Evolutionary conservation across 2,888 invertebrate genomes (phyloP), one percentile per base, ranked within the genome.

Genomic region (Nowickia ferox): DNA sequence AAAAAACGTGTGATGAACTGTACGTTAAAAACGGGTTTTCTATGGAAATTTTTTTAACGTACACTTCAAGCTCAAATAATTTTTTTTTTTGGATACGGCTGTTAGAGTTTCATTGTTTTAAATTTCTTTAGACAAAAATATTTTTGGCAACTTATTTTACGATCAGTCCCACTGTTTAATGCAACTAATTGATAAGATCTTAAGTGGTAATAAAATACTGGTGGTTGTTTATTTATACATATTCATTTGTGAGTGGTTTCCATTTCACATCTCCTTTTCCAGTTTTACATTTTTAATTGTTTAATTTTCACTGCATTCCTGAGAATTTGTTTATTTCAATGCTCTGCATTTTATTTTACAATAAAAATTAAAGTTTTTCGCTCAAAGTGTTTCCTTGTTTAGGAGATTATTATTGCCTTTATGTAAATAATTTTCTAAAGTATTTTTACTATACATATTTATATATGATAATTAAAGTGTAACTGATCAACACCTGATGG

Each of bases 401-500:
- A 38, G 15, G 8, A 38, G 1, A 9, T 48, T 11, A 51, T 30
- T 9, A 48, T 11, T 38, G 13, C 9, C 51, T 48, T 46, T 30
- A 51, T 59, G 11, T 19, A n/a, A 53, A 72, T 48, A 48, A 4
- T 22, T 72, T 55, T 40, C 30, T 51, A 11, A 5, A 17, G 15
- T 22, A 9, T 48, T 48, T 51, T 46, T 17, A 30, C 15, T 46
- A 57, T 48, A 82, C 74, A 82, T 59, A 71, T 71, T 76, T 80
- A 59, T 59, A 17, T 80, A 59, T 59, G 15, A 51, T 19, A 53
- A 61, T 78, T 59, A 51, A 44, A 22, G 13, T 53, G 22, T n/a
- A 15, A 44, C 22, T 17, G 19, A 42, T 76, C 63, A 71, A 71
- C 82, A 77, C 82, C 65, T 77, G 71, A 48, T 82, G 30, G 17